These are phyloP conservation scores for Steatocranus sp. DNA, from an alignment of 2,797 vertebrate species.

Conservation along the genomic window DNA sequence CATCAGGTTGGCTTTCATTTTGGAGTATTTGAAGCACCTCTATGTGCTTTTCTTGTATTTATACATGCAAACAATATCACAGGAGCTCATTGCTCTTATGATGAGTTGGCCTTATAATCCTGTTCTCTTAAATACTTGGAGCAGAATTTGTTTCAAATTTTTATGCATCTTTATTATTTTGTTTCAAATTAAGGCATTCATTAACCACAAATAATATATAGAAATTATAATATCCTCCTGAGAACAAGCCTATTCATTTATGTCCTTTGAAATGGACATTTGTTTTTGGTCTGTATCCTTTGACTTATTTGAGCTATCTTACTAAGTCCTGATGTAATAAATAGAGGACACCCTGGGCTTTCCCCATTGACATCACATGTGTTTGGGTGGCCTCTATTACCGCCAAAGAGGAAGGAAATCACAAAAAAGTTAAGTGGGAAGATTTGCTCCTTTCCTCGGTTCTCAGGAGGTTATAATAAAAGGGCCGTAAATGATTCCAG, in stretches of 20 bases:
- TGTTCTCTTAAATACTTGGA: background rate
- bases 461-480: background rate
- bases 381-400: background rate
- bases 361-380: background rate
- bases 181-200: background rate
- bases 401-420: background rate
- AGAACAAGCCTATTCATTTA: background rate
- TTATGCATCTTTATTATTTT: background rate
- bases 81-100: fast-evolving
- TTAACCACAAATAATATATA: background rate
- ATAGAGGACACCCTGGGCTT: background rate
- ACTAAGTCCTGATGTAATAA: background rate
- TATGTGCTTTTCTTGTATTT: background rate
- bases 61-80: background rate
- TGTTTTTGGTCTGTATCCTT: background rate
- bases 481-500: background rate
- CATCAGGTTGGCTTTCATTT: background rate
- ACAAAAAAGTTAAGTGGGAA: background rate
- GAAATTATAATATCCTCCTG: background rate
- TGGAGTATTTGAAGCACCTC: background rate
- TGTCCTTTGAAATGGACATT: background rate
- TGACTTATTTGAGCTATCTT: background rate
- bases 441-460: background rate
- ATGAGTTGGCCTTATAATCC: background rate
- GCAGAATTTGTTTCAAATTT: background rate